Base-by-base conservation (phyloP, 1,140 invertebrate species). In the Akabosia matsudoensis region DNA sequence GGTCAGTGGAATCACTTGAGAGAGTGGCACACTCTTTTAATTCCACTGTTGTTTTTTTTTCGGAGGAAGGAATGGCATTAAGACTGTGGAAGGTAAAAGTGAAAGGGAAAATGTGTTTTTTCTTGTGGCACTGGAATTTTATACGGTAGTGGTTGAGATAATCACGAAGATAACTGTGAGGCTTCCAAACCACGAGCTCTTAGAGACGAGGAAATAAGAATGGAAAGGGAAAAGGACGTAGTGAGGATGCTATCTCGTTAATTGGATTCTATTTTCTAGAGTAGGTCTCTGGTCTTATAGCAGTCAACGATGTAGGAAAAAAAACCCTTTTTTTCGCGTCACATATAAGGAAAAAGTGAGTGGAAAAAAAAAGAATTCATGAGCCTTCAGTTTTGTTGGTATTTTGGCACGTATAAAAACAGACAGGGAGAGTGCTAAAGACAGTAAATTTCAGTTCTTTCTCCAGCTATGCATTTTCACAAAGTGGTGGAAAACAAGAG, bases 201-300 rank as follows among this genome's bases (percentile, higher is more conserved):
- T 22, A 16, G 37, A 7, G 7, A 18, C 37, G 18, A 45, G 37
- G 37, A 45, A 45, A 45, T 45, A 45, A 45, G 18, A 18, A 7
- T 7, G 37, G 7, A 18, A 45, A 45, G 18, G 37, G 37, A 45
- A 45, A 18, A 45, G 37, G 37, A 45, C 7, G 37, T n/a, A n/a
- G 18, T 45, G 24, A 28, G 61, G 61, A 67, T 67, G 61, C 61
- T 67, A 30, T 67, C 61, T 67, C n/a, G 61, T 67, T 67, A 67
- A 67, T 67, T 67, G 61, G 61, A 67, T 67, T 67, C 61, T 31
- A 22, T 24, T 61, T 22, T 61, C 54, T 61, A 61, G n/a, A n/a
- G 54, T 61, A 22, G 14, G 13, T 24, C 54, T 24, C 54, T 22
- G 14, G 13, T 24, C 4, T 61, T 3, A 4, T 22, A 16, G 14